Conservation (phyloP, 2,888 invertebrate genomes). For the Lycocerus yunnanus region DNA sequence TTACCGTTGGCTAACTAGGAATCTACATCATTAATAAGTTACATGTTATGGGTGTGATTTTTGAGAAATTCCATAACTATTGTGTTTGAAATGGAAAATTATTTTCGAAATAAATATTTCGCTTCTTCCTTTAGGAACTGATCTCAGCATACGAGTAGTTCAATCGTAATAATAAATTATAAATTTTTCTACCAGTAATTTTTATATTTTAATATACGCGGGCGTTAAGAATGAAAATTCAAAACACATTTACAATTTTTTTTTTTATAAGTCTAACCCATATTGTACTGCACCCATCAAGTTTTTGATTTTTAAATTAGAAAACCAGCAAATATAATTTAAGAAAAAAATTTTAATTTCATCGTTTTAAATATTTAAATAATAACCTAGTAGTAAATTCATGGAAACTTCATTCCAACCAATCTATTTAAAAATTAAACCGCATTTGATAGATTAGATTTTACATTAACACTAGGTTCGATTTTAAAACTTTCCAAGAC, state of each 20-base stretch:
- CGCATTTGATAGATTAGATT: background rate
- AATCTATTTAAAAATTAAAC: background rate
- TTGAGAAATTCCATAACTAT: background rate
- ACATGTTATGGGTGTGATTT: background rate
- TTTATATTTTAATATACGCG: too few relatives aligned
- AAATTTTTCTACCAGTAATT: too few relatives aligned
- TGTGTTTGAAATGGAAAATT: background rate
- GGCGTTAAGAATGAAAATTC: too few relatives aligned
- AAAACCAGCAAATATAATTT: background rate
- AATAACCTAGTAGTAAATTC: too few relatives aligned
- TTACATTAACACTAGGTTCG: background rate
- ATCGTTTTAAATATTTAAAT: background rate
- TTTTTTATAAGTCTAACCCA: too few relatives aligned
- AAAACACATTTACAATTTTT: too few relatives aligned
- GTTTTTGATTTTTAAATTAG: too few relatives aligned
- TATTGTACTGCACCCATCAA: too few relatives aligned
- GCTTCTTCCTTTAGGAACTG: background rate
- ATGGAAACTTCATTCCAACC: background rate
- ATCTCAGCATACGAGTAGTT: background rate
- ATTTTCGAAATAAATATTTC: background rate
- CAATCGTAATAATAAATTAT: too few relatives aligned
- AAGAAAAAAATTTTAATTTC: background rate
- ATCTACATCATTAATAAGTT: background rate
- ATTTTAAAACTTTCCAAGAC: background rate
- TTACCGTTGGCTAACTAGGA: background rate